These are phyloP conservation scores for Caenorhabditis sulstoni DNA, from an alignment of 2,888 invertebrate genomes.

Conservation along the genomic window DNA sequence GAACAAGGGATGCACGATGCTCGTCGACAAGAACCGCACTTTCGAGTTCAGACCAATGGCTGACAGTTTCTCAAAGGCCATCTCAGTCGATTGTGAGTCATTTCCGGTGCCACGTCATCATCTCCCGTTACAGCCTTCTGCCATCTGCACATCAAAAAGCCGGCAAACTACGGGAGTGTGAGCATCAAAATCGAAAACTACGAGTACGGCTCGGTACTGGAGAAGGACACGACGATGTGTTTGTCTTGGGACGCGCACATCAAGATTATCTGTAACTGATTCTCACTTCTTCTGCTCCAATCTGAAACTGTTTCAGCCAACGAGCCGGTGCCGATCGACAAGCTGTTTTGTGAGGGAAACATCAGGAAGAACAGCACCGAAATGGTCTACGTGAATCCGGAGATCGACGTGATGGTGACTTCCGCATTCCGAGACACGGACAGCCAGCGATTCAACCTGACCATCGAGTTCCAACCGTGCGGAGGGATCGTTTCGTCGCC, in stretches of 20 bases:
- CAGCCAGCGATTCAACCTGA: slow-evolving; percentile 60
- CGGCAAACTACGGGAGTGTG: slow-evolving; percentile 33
- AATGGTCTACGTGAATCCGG: slow-evolving; percentile 53
- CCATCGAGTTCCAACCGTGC: slow-evolving; percentile 60
- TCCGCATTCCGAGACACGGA: slow-evolving; percentile 23
- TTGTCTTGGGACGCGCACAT: slow-evolving; percentile 38
- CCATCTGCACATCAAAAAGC: slow-evolving; percentile 34
- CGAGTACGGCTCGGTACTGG: neutral
- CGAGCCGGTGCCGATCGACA: slow-evolving; percentile 25
- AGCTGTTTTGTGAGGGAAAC: slow-evolving; percentile 16
- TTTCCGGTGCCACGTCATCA: neutral
- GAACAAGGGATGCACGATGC: slow-evolving; percentile 35
- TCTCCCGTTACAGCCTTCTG: slow-evolving; percentile 32
- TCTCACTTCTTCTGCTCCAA: neutral
- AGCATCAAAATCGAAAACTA: slow-evolving; percentile 31
- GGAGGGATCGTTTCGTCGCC: slow-evolving; percentile 45
- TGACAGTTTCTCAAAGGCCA: neutral
- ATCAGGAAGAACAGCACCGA: slow-evolving; percentile 17
- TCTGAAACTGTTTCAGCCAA: slow-evolving; percentile 19
- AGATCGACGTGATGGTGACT: slow-evolving; percentile 47
- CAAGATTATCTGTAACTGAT: slow-evolving; percentile 30
- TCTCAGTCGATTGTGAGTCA: slow-evolving; percentile 19
- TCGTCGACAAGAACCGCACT: slow-evolving; percentile 20
- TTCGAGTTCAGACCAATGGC: neutral
- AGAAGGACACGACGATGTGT: slow-evolving; percentile 14